Evolutionary conservation across 1,140 invertebrate species (phyloP).

Genomic region (Formica selysi): DNA sequence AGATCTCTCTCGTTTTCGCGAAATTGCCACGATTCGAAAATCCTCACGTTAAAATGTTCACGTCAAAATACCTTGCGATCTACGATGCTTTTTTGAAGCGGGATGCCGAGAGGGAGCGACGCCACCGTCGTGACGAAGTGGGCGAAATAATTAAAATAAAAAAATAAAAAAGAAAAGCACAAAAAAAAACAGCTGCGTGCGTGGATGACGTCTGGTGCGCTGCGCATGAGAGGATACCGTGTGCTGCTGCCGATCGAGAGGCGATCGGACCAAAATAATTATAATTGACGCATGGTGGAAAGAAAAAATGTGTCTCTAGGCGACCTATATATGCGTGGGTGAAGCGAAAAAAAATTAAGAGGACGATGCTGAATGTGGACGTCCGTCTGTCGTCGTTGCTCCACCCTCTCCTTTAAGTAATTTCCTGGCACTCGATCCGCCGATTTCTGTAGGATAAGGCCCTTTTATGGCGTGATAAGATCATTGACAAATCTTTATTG

Average conservation of each 20-base stretch:
- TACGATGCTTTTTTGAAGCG: not conserved
- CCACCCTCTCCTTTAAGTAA: conserved; percentile 72
- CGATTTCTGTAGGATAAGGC: conserved; percentile 45
- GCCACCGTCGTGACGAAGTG: conserved; percentile 51
- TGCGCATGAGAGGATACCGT: conserved; percentile 56
- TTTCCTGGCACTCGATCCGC: conserved; percentile 49
- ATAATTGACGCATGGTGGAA: conserved; percentile 71
- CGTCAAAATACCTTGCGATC: conserved; percentile 27
- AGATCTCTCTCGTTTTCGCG: conserved; percentile 23
- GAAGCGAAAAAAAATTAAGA: conserved; percentile 68
- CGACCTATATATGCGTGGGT: conserved; percentile 68
- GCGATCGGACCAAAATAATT: conserved; percentile 67
- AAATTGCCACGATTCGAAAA: conserved; percentile 17
- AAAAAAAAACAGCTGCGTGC: conserved; percentile 51
- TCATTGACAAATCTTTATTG: not conserved
- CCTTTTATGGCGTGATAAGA: conserved; percentile 19
- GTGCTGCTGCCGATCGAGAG: conserved; percentile 69
- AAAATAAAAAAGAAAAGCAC: conserved; percentile 5
- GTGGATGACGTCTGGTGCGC: conserved; percentile 51
- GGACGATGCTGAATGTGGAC: conserved; percentile 63
- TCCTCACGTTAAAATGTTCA: conserved; percentile 3
- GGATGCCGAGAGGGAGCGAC: not conserved
- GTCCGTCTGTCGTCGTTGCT: conserved; percentile 69
- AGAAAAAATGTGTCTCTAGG: conserved; percentile 68
- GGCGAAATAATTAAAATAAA: conserved; percentile 52